Base-by-base conservation (phyloP, 2,797 vertebrate species). In the Channallabes apus region DNA sequence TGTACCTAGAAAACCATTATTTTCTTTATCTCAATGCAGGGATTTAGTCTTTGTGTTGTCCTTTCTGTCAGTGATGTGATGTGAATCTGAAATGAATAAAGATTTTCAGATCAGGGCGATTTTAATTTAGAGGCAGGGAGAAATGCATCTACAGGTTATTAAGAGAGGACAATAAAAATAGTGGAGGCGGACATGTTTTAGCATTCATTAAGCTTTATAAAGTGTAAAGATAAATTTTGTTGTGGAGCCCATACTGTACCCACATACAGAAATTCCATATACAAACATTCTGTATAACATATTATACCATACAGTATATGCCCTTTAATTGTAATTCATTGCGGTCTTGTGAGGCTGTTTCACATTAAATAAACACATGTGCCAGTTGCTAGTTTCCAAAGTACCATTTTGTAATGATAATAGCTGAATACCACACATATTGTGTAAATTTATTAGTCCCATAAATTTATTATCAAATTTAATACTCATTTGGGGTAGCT, bases 81-180 rank as follows among this genome's bases (percentile, higher is more conserved):
- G 71, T 68, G 35, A 71, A 69, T 84, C 15, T 38, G 17, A 56
- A 84, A 82, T 24, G 76, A 41, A 77, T 32, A 59, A 71, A 71
- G 72, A 38, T 51, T 83, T 69, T 61, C 59, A 67, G 75, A 64
- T 59, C 72, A 56, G 54, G 35, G 8, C 12, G 41, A 65, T 69
- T 82, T 82, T 71, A 80, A 24, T 73, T 80, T 86, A 51, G 75
- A 77, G 69, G 51, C 17, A n/a, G 6, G 22, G 46, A 75, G 51
- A 79, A 59, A 85, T 35, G 32, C 41, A 78, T 71, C 87, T 86
- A 88, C 90, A 90, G 83, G 85, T 88, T 86, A 78, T 84, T 81
- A 56, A n/a, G 56, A 58, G 46, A 68, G 35, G 35, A 65, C 73
- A 71, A 65, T 65, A n/a, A 15, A 61, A 14, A n/a, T 38, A 59